Base-by-base conservation (phyloP, 2,797 vertebrate genomes). In the Galagoides demidoff region DNA sequence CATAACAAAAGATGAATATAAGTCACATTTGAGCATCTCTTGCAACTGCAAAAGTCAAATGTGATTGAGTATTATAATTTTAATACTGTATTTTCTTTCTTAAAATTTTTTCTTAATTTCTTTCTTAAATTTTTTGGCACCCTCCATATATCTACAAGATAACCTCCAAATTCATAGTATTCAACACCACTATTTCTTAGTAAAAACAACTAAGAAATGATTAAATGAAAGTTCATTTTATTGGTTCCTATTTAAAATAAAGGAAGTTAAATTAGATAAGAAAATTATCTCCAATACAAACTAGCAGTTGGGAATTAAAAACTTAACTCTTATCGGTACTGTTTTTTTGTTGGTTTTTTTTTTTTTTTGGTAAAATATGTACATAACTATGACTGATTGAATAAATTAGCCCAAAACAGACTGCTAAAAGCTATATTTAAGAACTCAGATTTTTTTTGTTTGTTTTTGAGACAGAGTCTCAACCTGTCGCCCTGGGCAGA, bases 171-270 rank as follows among this genome's bases (percentile, higher is more conserved):
- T 61, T 49, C 79, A 17, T 23, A 87, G 16, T 73, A 74, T 45
- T 92, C 39, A 70, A 79, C 12, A 88, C 64, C 23, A 31, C 59
- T 83, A 82, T 73, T 87, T 90, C 63, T 82, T 78, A 89, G 52
- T 82, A 88, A 89, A 92, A 94, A 71, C 92, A 94, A 76, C 63
- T 39, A 90, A 81, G 45, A 63, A 49, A 92, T 37, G 70, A 92
- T 86, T 95, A 89, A 95, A 87, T 2, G 87, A 25, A 96, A 86
- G 70, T 86, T 78, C 76, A 92, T 85, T 79, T 92, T 95, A 79
- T 87, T 68, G 49, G 34, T 11, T 52, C 29, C 74, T 73, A 76
- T 76, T 93, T 90, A 39, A 79, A 83, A 85, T 78, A 96, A 92
- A 92, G 76, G 66, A 88, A 90, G 77, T 92, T 92, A 94, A 90